Evolutionary conservation across 2,888 invertebrate genomes (phyloP).

Genomic region (Automeris io): DNA sequence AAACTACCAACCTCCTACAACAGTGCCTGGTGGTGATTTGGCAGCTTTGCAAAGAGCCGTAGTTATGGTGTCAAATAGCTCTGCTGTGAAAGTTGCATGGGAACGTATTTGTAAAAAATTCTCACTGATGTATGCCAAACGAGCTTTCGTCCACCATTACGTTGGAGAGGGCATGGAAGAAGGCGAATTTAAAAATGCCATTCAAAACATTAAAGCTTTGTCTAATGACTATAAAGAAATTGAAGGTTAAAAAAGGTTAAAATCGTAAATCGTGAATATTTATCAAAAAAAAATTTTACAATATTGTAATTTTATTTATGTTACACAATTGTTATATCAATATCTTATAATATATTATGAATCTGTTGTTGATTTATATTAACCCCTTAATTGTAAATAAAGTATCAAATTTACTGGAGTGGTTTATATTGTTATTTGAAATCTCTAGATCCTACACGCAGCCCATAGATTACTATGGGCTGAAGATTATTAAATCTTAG

Average conservation of each 20-base stretch:
- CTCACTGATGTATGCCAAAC: slow-evolving; percentile 87
- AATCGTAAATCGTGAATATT: no score
- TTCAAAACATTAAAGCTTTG: slow-evolving; percentile 79
- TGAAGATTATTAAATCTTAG: no score
- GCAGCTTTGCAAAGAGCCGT: slow-evolving; percentile 86
- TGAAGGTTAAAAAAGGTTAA: slow-evolving; percentile 57
- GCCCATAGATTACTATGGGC: no score
- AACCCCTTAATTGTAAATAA: no score
- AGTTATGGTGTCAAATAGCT: slow-evolving; percentile 89
- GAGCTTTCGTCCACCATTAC: slow-evolving; percentile 94
- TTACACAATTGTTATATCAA: no score
- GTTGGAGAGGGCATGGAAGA: slow-evolving; percentile 85
- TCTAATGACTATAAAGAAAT: slow-evolving; percentile 82
- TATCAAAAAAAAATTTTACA: no score
- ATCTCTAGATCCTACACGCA: no score
- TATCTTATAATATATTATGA: no score
- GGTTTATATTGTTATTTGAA: no score
- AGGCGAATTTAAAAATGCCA: slow-evolving; percentile 78
- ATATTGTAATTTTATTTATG: no score
- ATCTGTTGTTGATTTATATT: no score
- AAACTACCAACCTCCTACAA: slow-evolving; percentile 85
- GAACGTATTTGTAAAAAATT: slow-evolving; percentile 86
- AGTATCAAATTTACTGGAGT: no score
- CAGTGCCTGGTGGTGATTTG: slow-evolving; percentile 85
- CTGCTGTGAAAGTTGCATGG: slow-evolving; percentile 89